phyloP scores from a whole-genome alignment of 1,140 invertebrate genomes.

The Rhynchophorus ferrugineus region DNA sequence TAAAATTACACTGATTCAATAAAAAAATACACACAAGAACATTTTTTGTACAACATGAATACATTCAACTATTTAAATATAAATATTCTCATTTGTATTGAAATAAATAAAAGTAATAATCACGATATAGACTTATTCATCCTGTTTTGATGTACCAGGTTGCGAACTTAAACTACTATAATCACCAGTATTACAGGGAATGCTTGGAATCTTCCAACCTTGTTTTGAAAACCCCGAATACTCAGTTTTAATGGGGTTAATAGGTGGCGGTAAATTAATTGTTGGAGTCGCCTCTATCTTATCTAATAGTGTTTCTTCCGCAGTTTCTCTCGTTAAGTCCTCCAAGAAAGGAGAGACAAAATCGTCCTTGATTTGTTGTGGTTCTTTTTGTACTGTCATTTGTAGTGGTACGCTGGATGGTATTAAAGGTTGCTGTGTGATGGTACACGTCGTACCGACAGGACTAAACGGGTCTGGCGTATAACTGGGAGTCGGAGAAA shows the following conservation, averaged over 20 bases:
- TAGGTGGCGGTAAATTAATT: slow-evolving; percentile 50
- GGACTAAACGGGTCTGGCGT: slow-evolving; percentile 41
- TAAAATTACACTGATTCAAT: no score
- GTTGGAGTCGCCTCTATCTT: slow-evolving; percentile 49
- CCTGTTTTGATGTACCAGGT: slow-evolving; percentile 7
- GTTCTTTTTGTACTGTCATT: slow-evolving; percentile 3
- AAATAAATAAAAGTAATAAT: not conserved
- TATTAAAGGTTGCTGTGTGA: slow-evolving; percentile 32
- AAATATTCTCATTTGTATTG: not conserved
- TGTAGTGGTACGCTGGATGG: slow-evolving; percentile 24
- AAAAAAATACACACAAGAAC: no score
- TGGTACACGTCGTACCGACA: slow-evolving; percentile 27
- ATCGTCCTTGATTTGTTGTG: slow-evolving; percentile 30
- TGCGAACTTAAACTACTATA: slow-evolving; percentile 15
- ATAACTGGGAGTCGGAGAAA: slow-evolving; percentile 29
- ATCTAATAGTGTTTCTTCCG: slow-evolving; percentile 50
- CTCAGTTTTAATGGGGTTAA: slow-evolving; percentile 49
- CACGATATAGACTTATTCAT: not conserved
- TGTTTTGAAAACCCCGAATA: slow-evolving; percentile 63
- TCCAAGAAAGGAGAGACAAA: slow-evolving; percentile 40
- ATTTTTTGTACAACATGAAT: no score
- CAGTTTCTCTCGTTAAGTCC: slow-evolving; percentile 40
- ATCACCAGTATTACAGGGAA: slow-evolving; percentile 64
- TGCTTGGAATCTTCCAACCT: slow-evolving; percentile 60
- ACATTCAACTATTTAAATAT: no score